Percentiles rank a stretch among this genome's conserved stretches.
phyloP scores from a whole-genome alignment of 2,888 invertebrate species.

The Bedellia somnulentella region DNA sequence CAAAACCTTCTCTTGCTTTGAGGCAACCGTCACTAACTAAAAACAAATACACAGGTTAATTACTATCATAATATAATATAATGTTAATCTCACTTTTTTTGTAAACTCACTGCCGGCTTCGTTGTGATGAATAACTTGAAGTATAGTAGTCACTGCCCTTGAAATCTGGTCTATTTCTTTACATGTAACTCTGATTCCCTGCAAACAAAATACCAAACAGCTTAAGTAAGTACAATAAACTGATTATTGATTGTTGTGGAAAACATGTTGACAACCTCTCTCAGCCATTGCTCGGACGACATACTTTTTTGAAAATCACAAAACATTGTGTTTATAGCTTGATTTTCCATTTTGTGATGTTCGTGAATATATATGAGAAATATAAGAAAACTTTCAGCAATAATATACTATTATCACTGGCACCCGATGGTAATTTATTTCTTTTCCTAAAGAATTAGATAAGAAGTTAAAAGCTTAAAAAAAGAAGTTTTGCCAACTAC shows the following conservation, averaged over 20 bases:
- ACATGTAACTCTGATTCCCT: slow-evolving; percentile 71
- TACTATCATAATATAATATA: neutral
- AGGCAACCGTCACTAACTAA: slow-evolving; percentile 66
- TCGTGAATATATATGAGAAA: too few species aligned
- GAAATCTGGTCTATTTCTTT: slow-evolving; percentile 78
- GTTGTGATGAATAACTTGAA: slow-evolving; percentile 83
- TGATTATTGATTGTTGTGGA: neutral
- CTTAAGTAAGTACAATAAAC: neutral
- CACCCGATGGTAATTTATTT: too few species aligned
- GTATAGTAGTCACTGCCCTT: slow-evolving; percentile 74
- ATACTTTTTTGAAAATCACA: slow-evolving; percentile 76
- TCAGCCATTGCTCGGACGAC: slow-evolving; percentile 74
- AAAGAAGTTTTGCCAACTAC: too few species aligned
- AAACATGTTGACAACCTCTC: slow-evolving; percentile 74
- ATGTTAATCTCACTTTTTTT: neutral
- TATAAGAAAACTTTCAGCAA: too few species aligned
- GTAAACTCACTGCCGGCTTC: slow-evolving; percentile 68
- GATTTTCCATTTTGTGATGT: too few species aligned
- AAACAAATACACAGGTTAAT: too few species aligned
- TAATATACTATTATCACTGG: too few species aligned
- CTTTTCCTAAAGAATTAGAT: too few species aligned
- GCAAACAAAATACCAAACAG: slow-evolving; percentile 9
- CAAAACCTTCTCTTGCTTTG: slow-evolving; percentile 67
- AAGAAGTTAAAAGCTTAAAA: too few species aligned
- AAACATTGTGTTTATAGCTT: slow-evolving; percentile 65